A percentile compares a stretch with the other conserved stretches of the same genome.
Conservation (phyloP, 2,113 vertebrate genomes). For the Hyperopisus bebe region DNA sequence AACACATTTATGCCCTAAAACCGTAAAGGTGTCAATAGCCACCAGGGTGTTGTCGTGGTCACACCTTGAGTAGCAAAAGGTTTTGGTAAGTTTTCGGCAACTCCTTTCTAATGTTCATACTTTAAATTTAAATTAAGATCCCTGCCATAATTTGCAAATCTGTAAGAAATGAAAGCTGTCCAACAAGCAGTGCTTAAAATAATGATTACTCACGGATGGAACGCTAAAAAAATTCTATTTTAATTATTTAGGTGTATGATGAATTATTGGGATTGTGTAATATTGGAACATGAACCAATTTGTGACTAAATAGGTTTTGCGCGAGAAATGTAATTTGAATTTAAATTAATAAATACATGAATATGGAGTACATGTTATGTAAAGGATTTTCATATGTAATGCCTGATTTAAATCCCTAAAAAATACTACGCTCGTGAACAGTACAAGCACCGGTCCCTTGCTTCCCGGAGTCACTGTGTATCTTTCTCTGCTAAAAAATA, state of each 20-base stretch:
- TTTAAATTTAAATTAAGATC: constrained; percentile 21
- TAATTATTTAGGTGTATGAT: neutral
- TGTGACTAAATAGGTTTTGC: neutral
- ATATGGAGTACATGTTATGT: neutral
- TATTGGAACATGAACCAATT: neutral
- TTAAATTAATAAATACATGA: neutral
- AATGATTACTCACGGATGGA: neutral
- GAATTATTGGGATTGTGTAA: neutral
- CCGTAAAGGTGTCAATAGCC: constrained; percentile 51
- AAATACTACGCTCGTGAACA: neutral
- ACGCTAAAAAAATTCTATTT: neutral
- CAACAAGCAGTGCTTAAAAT: neutral
- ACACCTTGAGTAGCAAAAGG: constrained; percentile 41
- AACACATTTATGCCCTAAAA: constrained; percentile 47
- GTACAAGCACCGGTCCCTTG: neutral
- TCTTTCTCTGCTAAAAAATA: constrained; percentile 8
- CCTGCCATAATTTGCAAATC: neutral
- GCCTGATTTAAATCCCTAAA: neutral
- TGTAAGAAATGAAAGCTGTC: neutral
- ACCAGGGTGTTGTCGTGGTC: constrained; percentile 40
- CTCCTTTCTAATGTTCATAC: constrained; percentile 34
- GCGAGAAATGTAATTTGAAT: neutral
- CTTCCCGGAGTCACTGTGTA: neutral
- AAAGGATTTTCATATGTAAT: neutral
- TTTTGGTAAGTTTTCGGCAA: constrained; percentile 22